A percentile compares a stretch with the other conserved stretches of the same genome.
These are phyloP conservation scores for Lagorchestes hirsutus DNA, from an alignment of 2,797 vertebrate genomes.

Conservation along the genomic window DNA sequence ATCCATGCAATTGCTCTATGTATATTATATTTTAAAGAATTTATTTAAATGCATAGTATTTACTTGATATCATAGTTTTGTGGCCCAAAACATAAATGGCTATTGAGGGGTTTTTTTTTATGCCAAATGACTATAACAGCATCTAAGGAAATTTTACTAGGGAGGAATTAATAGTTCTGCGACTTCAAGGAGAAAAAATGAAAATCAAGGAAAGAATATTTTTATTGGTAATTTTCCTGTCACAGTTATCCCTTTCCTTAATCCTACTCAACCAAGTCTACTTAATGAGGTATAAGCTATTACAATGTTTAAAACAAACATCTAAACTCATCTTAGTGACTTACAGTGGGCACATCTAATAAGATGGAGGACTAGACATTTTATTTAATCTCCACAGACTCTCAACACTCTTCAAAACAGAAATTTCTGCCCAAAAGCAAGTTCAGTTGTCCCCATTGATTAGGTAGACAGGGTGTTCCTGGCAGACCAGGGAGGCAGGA, in stretches of 20 bases:
- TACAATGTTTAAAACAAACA: neutral
- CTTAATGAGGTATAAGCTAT: neutral
- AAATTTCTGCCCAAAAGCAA: neutral
- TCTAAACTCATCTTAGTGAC: neutral
- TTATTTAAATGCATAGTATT: constrained; percentile 81
- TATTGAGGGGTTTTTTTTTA: constrained; percentile 77
- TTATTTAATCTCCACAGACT: neutral
- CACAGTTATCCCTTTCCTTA: neutral
- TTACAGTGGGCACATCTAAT: neutral
- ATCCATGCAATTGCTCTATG: constrained; percentile 73
- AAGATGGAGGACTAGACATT: neutral
- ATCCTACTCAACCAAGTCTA: neutral
- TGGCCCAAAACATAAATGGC: constrained; percentile 71
- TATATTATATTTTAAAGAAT: constrained; percentile 71
- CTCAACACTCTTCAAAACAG: neutral
- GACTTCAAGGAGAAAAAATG: constrained; percentile 54
- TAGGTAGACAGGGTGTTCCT: no score
- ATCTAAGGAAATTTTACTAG: constrained; percentile 72
- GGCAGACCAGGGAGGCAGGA: no score
- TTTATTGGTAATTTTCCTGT: constrained; percentile 54
- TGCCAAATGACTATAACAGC: constrained; percentile 65
- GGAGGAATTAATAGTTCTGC: constrained; percentile 55
- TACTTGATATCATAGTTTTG: constrained; percentile 67
- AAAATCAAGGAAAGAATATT: constrained; percentile 55
- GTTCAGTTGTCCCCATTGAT: neutral